Base-by-base conservation (phyloP, 2,888 invertebrate species). In the Byasa hedistus region DNA sequence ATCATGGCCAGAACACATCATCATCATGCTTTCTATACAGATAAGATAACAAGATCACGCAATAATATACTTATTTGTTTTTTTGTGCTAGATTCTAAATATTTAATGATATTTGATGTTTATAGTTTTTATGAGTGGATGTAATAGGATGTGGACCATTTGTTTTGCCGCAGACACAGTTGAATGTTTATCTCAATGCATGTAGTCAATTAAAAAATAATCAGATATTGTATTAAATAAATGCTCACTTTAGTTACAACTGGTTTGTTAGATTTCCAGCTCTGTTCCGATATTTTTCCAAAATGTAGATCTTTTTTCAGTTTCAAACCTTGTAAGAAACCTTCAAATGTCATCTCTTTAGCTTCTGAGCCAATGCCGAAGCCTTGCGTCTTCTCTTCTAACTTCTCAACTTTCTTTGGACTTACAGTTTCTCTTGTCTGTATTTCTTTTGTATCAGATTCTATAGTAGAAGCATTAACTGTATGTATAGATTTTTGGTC, bases 211-310 rank as follows among this genome's bases (percentile, higher is more conserved):
- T 15, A 15, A 39, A 39, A 39, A 39, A 39, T 39, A 12, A 3
- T 39, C 39, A 48, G 19, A 19, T 2, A 48, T 48, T 48, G n/a
- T n/a, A 48, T 48, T n/a, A 48, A n/a, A 19, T 48, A 15, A 44
- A 48, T n/a, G 39, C 75, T 69, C 58, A 91, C 91, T 86, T 91
- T 90, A n/a, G 86, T 83, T 23, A 91, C 77, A 1, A 80, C 70
- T 39, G 87, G 87, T 66, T 86, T 89, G 66, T 83, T 86, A 0
- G 81, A 74, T 69, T 86, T 91, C 91, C 91, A 91, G 10, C 79
- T 79, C 1, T 82, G 83, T 66, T 89, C 85, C 0, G 91, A 87
- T 63, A 91, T 84, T 72, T 89, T 88, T 24, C 91, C 91, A 32
- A 91, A 83, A 68, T 84, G 85, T 56, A 86, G 71, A 68, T 91